A percentile compares a stretch with the other conserved stretches of the same genome.
Conservation (phyloP, 2,888 invertebrate genomes). For the Mechanitis mazaeus region DNA sequence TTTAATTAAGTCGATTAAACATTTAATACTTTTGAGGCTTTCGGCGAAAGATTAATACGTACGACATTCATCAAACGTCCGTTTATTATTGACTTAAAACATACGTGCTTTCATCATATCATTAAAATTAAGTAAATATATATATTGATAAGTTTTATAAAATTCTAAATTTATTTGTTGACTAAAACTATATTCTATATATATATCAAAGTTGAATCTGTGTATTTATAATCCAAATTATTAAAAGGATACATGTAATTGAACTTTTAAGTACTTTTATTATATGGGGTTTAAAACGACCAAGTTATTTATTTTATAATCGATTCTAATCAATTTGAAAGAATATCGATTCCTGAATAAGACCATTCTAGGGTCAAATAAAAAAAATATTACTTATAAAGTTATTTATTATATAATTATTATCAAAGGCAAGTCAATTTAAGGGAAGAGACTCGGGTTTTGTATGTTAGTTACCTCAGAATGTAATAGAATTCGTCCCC, state of each 20-base stretch:
- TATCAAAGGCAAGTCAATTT: constrained; percentile 11
- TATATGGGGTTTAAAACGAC: too few species aligned
- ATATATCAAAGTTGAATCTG: constrained; percentile 6
- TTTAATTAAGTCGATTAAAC: not conserved
- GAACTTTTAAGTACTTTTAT: too few species aligned
- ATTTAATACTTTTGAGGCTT: constrained; percentile 5
- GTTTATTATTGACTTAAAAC: constrained; percentile 2
- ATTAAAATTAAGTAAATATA: constrained; percentile 59
- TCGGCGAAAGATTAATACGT: not conserved
- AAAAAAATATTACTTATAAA: not conserved
- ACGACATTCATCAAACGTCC: not conserved
- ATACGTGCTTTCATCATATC: constrained; percentile 69
- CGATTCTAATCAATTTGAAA: too few species aligned
- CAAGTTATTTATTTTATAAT: too few species aligned
- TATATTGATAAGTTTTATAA: constrained; percentile 34
- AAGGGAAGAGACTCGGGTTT: constrained; percentile 10
- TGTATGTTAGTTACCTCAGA: constrained; percentile 25
- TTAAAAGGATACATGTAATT: too few species aligned
- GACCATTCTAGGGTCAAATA: too few species aligned
- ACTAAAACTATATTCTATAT: constrained; percentile 18
- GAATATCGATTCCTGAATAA: too few species aligned
- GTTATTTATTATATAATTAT: constrained; percentile 10
- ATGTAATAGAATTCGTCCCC: constrained; percentile 26
- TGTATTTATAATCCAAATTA: too few species aligned
- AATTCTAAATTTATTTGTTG: constrained; percentile 21